Conservation (phyloP, 2,797 vertebrate species). For the Acanthurus tractus region DNA sequence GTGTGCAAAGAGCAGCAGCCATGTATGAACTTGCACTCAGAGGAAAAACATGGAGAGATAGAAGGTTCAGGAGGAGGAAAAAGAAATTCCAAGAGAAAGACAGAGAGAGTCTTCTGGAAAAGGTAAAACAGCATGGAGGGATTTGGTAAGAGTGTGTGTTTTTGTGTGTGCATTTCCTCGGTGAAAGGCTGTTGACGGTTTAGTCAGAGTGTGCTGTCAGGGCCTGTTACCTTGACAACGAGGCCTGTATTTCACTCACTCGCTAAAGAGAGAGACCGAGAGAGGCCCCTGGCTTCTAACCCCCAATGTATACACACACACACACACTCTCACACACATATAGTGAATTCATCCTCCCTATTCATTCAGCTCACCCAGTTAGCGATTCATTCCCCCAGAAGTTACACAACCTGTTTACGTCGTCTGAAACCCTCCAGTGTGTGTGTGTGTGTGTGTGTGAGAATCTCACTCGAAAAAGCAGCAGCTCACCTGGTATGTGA, state of each 20-base stretch:
- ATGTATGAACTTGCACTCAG: constrained; percentile 53
- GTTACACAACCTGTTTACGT: constrained; percentile 62
- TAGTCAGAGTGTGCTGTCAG: constrained; percentile 70
- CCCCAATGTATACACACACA: constrained; percentile 36
- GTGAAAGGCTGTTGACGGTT: constrained; percentile 70
- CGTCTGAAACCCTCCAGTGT: constrained; percentile 30
- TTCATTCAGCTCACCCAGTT: constrained; percentile 49
- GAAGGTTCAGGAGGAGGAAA: constrained; percentile 4
- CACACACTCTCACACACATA: constrained; percentile 47
- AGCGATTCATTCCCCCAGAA: constrained; percentile 40
- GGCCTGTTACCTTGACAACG: constrained; percentile 77
- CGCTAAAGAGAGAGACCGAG: constrained; percentile 59
- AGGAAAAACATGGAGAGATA: constrained; percentile 14
- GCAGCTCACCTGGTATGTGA: constrained; percentile 44
- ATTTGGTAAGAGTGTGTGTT: constrained; percentile 18
- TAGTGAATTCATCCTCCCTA: constrained; percentile 52
- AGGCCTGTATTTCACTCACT: constrained; percentile 75
- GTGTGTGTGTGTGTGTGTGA: background rate
- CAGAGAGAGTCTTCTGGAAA: constrained; percentile 20
- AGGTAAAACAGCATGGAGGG: constrained; percentile 2
- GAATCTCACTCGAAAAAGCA: background rate
- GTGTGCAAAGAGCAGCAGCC: constrained; percentile 34
- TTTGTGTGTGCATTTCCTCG: constrained; percentile 44
- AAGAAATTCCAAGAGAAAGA: constrained; percentile 23
- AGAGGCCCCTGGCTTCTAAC: constrained; percentile 75